Percentiles rank a stretch among this genome's conserved stretches.
phyloP scores from a whole-genome alignment of 2,888 invertebrate genomes.

The Schizotus pectinicornis region DNA sequence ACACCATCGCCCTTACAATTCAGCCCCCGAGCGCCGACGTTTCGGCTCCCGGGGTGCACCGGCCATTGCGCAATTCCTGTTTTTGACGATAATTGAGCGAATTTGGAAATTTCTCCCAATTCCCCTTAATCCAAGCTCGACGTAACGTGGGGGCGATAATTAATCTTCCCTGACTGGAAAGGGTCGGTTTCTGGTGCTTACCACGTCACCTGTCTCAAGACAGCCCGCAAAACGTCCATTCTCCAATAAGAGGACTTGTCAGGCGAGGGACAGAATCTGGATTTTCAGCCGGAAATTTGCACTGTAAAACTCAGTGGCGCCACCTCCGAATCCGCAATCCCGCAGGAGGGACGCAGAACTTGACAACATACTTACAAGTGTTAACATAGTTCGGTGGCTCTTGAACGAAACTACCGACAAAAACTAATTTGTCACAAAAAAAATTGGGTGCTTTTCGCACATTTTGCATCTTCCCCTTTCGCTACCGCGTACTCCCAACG shows the following conservation, averaged over 20 bases:
- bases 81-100: not conserved
- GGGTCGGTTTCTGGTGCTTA: conserved; percentile 33
- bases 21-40: not conserved
- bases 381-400: no score
- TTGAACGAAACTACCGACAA: no score
- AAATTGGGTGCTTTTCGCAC: no score
- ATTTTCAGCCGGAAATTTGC: conserved; percentile 1
- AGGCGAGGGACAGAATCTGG: not conserved
- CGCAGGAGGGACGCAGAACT: no score
- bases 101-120: conserved; percentile 7
- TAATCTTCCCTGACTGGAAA: conserved; percentile 34
- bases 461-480: no score
- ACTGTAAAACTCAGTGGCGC: not conserved
- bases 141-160: conserved; percentile 22
- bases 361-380: no score
- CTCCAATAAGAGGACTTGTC: conserved; percentile 26
- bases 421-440: no score
- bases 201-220: conserved; percentile 35
- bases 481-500: no score
- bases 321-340: no score
- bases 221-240: conserved; percentile 33
- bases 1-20: conserved; percentile 34
- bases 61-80: not conserved
- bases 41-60: not conserved
- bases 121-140: conserved; percentile 1